Evolutionary conservation across 2,888 invertebrate species (phyloP), one percentile per base, ranked within the genome.

Genomic region (Athrips mouffetella): DNA sequence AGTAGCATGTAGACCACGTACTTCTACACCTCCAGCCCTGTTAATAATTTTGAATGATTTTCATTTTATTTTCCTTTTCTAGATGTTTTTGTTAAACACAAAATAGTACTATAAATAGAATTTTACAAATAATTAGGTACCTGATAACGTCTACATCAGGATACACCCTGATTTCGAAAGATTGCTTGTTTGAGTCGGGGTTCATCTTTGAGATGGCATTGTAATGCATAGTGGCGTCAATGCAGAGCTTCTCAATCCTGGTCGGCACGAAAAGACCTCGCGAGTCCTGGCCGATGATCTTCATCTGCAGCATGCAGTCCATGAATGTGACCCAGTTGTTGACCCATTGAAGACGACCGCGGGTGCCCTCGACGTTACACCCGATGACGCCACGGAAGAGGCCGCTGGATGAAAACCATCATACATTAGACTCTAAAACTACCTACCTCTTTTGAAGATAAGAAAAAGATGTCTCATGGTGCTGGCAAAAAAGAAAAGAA

Each of bases 241-340:
- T 93, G 11, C 90, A 89, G 0, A 95, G 72, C 62, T 90, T 92
- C 61, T 92, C 91, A 23, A 96, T 92, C 47, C 93, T 90, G 0
- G 94, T 95, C 0, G 96, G 96, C 0, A 96, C 90, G 63, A 92
- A 90, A 2, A 96, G 89, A 2, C 92, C 91, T 20, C 94, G 90
- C 0, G 92, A 91, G 55, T 93, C 92, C 49, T 92, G 89, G 20
- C 92, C 91, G 20, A 96, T 73, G 42, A 96, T 92, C 62, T 92
- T 91, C 62, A 95, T 91, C 77, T 98, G 97, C 10, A 98, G 87
- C 92, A 98, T 93, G 27, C 94, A 94, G 80, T 98, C 97, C 83
- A 98, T 91, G 76, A 96, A 96, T 2, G 94, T 91, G 5, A 95
- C 92, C 96, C 97, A 98, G 79, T 96, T 95, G 63, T 92, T 92